A percentile compares a stretch with the other conserved stretches of the same genome.
Conservation (phyloP, 2,797 vertebrate species). For the Rhadinocentrus ornatus region DNA sequence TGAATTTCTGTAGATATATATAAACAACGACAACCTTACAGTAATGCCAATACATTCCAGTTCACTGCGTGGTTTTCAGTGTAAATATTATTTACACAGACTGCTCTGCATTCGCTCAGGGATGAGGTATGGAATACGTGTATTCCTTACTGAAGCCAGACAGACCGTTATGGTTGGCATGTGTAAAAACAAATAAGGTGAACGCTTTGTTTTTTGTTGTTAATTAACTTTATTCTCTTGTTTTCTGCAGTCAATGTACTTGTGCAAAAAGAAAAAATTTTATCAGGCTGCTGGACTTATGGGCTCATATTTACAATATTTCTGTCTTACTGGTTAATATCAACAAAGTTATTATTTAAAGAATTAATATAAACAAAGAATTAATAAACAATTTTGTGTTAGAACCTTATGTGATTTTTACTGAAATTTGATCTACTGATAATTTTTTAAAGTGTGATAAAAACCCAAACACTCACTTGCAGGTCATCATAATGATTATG, state of each 20-base stretch:
- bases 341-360: conserved; percentile 2
- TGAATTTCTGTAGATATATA: conserved; percentile 43
- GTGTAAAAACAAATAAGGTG: conserved; percentile 37
- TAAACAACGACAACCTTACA: conserved; percentile 2
- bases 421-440: not conserved
- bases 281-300: conserved; percentile 1
- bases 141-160: conserved; percentile 39
- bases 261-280: conserved; percentile 23
- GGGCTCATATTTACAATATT: conserved; percentile 18
- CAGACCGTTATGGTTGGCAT: conserved; percentile 49
- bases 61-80: conserved; percentile 27
- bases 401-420: conserved; percentile 6
- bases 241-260: conserved; percentile 32
- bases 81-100: conserved; percentile 32
- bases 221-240: conserved; percentile 41
- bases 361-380: not conserved
- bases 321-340: conserved; percentile 19
- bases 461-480: not conserved
- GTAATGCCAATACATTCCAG: conserved; percentile 48
- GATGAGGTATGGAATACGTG: conserved; percentile 53
- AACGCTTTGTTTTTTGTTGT: conserved; percentile 30
- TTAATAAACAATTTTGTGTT: conserved; percentile 21
- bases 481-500: not conserved
- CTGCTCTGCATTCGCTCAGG: conserved; percentile 72
- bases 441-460: not conserved